A percentile compares a stretch with the other conserved stretches of the same genome.
phyloP scores from a whole-genome alignment of 2,888 invertebrate genomes.

The Epirrita christyi region DNA sequence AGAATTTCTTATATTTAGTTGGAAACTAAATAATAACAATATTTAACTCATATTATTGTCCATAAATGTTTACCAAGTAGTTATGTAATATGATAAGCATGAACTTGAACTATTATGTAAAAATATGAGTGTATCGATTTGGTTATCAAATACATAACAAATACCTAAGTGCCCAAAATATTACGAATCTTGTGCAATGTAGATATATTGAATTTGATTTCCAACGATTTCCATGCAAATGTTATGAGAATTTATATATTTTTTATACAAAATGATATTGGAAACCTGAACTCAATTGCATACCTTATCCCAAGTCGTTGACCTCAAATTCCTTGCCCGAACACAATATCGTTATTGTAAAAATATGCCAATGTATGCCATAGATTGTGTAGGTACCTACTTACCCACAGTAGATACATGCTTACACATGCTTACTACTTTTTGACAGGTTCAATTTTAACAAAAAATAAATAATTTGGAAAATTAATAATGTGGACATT shows the following conservation, averaged over 20 bases:
- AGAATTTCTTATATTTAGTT: too few relatives aligned
- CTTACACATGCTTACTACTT: too few relatives aligned
- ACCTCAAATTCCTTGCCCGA: constrained; percentile 11
- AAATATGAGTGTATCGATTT: constrained; percentile 4
- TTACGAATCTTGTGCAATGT: neutral
- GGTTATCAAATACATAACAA: constrained; percentile 3
- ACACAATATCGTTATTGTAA: constrained; percentile 7
- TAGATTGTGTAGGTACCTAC: neutral
- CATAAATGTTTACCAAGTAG: constrained; percentile 1
- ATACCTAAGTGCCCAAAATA: neutral
- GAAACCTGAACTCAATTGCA: neutral
- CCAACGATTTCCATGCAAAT: constrained; percentile 23
- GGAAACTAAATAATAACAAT: neutral
- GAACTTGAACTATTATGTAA: constrained; percentile 24
- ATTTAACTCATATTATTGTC: neutral
- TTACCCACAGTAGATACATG: too few relatives aligned
- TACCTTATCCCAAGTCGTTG: constrained; percentile 14
- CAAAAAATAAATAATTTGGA: too few relatives aligned
- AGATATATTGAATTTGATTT: constrained; percentile 8
- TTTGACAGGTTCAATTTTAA: too few relatives aligned
- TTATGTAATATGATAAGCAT: constrained; percentile 9
- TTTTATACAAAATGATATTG: constrained; percentile 22
- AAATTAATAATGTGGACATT: too few relatives aligned
- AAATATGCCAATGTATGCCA: constrained; percentile 8
- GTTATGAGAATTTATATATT: constrained; percentile 23